Conservation (phyloP, 2,888 invertebrate genomes). For the Zelleria hepariella region DNA sequence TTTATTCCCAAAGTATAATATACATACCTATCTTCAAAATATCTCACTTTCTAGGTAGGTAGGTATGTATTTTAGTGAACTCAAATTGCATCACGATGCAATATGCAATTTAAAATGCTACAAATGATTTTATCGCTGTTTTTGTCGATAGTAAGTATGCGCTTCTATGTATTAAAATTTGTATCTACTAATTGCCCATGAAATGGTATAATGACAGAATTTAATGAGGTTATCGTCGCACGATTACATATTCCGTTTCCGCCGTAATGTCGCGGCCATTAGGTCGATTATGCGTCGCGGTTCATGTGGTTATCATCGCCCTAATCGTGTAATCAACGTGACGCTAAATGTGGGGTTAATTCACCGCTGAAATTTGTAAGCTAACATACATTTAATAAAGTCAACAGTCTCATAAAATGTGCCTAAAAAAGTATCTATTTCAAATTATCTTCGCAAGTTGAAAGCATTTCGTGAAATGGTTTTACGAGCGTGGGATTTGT, state of each 20-base stretch:
- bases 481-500: slow-evolving; percentile 71
- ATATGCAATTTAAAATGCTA: too few relatives aligned
- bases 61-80: too few relatives aligned
- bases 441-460: too few relatives aligned
- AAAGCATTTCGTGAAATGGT: slow-evolving; percentile 73
- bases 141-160: too few relatives aligned
- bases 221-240: slow-evolving; percentile 30
- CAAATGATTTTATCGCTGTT: too few relatives aligned
- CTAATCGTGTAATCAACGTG: background rate
- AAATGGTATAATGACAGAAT: background rate
- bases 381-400: slow-evolving; percentile 7
- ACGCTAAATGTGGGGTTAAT: background rate
- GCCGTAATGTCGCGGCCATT: slow-evolving; percentile 40
- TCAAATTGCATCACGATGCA: too few relatives aligned
- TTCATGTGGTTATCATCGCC: slow-evolving; percentile 42
- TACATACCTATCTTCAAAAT: too few relatives aligned
- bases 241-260: slow-evolving; percentile 48
- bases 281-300: slow-evolving; percentile 32
- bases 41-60: too few relatives aligned
- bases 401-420: background rate
- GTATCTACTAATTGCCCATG: background rate
- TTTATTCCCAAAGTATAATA: too few relatives aligned
- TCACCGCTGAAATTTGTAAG: slow-evolving; percentile 12
- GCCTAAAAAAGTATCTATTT: background rate
- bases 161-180: background rate